Evolutionary conservation across 1,140 invertebrate genomes (phyloP).

Genomic region (Zaprionus gabonicus): DNA sequence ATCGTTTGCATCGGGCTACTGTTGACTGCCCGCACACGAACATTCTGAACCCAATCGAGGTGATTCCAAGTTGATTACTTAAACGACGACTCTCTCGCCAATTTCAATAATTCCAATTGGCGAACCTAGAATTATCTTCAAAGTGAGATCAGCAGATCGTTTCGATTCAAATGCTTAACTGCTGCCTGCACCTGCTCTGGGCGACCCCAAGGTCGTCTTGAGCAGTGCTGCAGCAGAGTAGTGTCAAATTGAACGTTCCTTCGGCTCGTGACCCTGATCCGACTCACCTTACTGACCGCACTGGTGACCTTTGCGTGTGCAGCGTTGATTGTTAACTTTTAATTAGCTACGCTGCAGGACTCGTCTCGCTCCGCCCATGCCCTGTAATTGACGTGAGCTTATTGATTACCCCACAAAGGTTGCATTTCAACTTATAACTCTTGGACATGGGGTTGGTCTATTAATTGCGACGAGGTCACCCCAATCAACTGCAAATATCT

Average conservation of each 20-base stretch:
- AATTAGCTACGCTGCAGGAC: conserved; percentile 55
- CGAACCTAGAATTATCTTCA: conserved; percentile 2
- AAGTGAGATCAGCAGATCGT: neutral
- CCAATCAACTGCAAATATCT: conserved; percentile 1
- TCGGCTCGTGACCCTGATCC: no score
- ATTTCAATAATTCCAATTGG: neutral
- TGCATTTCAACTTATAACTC: conserved; percentile 73
- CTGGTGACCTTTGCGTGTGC: conserved; percentile 74
- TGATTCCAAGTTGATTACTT: neutral
- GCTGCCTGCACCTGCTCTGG: neutral
- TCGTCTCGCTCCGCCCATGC: conserved; percentile 6
- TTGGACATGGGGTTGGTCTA: conserved; percentile 19
- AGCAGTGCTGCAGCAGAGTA: neutral
- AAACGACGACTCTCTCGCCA: no score
- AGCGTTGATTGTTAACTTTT: conserved; percentile 73
- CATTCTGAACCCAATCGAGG: neutral
- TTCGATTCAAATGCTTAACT: no score
- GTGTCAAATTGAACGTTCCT: neutral
- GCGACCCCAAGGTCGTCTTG: neutral
- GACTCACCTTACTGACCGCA: neutral
- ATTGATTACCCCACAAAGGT: conserved; percentile 64
- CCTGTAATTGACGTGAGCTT: conserved; percentile 59
- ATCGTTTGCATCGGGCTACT: conserved; percentile 40
- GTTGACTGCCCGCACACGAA: conserved; percentile 24
- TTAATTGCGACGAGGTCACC: conserved; percentile 18